Evolutionary conservation across 2,888 invertebrate genomes (phyloP), one percentile per base, ranked within the genome.

Genomic region (Meliscaeva auricollis): DNA sequence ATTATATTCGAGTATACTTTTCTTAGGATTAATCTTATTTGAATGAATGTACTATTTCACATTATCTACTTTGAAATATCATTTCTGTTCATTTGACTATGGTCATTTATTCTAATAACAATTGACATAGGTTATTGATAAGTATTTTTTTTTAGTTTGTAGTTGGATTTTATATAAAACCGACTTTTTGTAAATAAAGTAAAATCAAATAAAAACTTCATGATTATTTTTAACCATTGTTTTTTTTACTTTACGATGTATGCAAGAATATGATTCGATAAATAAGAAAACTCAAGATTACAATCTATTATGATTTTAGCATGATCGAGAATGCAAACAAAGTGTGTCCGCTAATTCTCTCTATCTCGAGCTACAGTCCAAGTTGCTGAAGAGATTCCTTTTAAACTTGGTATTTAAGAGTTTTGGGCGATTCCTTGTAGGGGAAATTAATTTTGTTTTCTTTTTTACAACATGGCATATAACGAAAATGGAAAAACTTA

Each of bases 131-230:
- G 5, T 56, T 68, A 58, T 66, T 58, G 56, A 35, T 78, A 62
- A 54, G 9, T 73, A 52, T 74, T 17, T 52, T 48, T 44, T 69
- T 62, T 62, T 69, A 48, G 56, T 46, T 60, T 68, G 58, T 69
- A 46, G 69, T 62, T 69, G 69, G 60, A 74, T 74, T 69, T 64
- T n/a, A 60, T 73, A 54, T 38, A 17, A 66, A 72, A 62, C 35
- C 52, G 30, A 64, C 32, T 74, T 80, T 84, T 80, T 84, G 84
- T 80, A 84, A 66, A 84, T 84, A 84, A 46, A 52, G 30, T 17
- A 50, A 78, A 62, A n/a, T 38, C 38, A 70, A 64, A 64, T 20
- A 38, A 20, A 58, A 38, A 58, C 20, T 22, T 62, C 44, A 26
- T 35, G 35, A 66, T 48, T 69, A 74, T 81, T 81, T 76, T 76